Evolutionary conservation across 2,113 vertebrate species (phyloP), one percentile per base, ranked within the genome.

Genomic region (Romanogobio albipinnatus): DNA sequence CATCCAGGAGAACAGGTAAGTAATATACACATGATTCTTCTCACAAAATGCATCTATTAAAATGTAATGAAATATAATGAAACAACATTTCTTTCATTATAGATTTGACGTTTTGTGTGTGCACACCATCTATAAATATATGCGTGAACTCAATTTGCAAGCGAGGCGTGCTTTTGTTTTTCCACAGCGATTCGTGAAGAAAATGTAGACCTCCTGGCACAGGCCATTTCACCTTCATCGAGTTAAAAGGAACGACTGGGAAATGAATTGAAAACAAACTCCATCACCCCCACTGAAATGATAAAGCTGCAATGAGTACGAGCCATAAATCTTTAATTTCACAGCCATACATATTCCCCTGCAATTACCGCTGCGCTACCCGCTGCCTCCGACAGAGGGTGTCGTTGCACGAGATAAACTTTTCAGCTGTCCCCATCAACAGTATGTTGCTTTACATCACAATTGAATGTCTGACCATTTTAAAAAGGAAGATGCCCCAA

Each of bases 301-400:
- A 84, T 84, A 75, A 82, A 78, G 85, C 78, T 78, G 77, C 80
- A 88, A 82, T 82, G 82, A 71, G 78, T 82, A 70, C 45, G 82
- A 53, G 81, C 62, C 80, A 84, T 88, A 84, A 82, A 88, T 88
- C 85, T 86, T 82, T 88, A 79, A 77, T 85, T 76, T 89, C 74
- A 82, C 66, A 45, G 84, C 73, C 47, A 47, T 87, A 82, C 87
- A 88, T 75, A 76, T 87, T 77, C 84, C 68, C 19, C 19, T 87
- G 78, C 84, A 74, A 89, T 84, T 90, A 88, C 76, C 61, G 84
- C 59, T 58, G 53, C 75, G 53, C 79, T 77, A 17, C 90, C 76
- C 89, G 64, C 83, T 83, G 43, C 9, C 75, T 89, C 91, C 96
- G 94, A 95, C 95, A 97, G 96, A 95, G 95, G 96, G 91, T 90